phyloP scores from a whole-genome alignment of 2,888 invertebrate genomes.

The Acrobeloides nanus region DNA sequence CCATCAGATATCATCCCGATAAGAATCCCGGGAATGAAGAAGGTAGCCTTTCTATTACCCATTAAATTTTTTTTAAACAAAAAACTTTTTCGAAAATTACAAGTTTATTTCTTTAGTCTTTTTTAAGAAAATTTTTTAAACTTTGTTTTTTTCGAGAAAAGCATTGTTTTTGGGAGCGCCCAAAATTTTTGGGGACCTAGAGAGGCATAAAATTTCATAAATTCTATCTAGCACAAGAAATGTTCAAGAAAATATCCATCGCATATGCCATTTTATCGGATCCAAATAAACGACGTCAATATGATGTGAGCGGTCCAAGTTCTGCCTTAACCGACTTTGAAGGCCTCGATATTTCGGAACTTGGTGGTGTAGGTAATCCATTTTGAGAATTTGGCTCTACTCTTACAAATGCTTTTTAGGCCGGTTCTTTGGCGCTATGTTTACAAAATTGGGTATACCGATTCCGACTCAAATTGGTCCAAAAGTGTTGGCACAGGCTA shows the following conservation, averaged over 20 bases:
- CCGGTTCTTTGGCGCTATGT: constrained; percentile 53
- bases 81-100: too few species aligned
- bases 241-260: constrained; percentile 52
- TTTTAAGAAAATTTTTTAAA: too few species aligned
- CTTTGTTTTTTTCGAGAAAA: too few species aligned
- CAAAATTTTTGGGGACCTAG: too few species aligned
- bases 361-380: constrained; percentile 48
- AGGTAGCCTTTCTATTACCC: too few species aligned
- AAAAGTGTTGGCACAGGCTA: constrained; percentile 48
- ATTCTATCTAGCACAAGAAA: constrained; percentile 44
- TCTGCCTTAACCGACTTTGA: constrained; percentile 48
- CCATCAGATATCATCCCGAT: constrained; percentile 34
- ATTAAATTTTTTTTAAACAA: too few species aligned
- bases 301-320: constrained; percentile 51
- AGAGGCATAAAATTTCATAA: background rate
- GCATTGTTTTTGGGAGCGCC: too few species aligned
- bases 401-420: constrained; percentile 17
- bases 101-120: too few species aligned
- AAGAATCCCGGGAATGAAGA: constrained; percentile 47
- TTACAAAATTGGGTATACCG: constrained; percentile 53
- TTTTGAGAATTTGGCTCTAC: too few species aligned
- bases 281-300: constrained; percentile 53
- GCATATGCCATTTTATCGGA: constrained; percentile 53
- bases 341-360: constrained; percentile 51
- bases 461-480: constrained; percentile 53